A percentile compares a stretch with the other conserved stretches of the same genome.
Evolutionary conservation across 2,113 vertebrate genomes (phyloP).

Genomic region (Hiodon tergisus): DNA sequence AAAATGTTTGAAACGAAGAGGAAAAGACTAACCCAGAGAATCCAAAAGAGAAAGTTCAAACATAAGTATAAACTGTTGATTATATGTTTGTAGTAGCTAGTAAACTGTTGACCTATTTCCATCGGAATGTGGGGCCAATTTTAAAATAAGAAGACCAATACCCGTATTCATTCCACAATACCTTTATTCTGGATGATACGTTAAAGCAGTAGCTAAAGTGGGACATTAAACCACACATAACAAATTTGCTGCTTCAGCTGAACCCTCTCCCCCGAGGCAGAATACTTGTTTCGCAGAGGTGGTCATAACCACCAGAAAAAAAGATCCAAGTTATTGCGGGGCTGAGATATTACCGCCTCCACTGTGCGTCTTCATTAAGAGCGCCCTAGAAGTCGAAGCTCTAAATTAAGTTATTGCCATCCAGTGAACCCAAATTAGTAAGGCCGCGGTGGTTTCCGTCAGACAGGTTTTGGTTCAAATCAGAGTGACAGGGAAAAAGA

Average conservation of each 20-base stretch:
- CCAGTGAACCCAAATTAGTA: slow-evolving; percentile 67
- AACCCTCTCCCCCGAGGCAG: slow-evolving; percentile 59
- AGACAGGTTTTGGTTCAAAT: slow-evolving; percentile 30
- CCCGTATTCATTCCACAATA: background rate
- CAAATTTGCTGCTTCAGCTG: slow-evolving; percentile 67
- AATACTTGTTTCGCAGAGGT: slow-evolving; percentile 52
- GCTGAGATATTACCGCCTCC: slow-evolving; percentile 50
- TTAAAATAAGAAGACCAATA: background rate
- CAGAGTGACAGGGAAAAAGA: slow-evolving; percentile 53
- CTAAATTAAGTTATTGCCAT: slow-evolving; percentile 71
- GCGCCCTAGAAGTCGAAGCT: slow-evolving; percentile 55
- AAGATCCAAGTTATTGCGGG: slow-evolving; percentile 56
- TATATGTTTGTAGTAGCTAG: background rate
- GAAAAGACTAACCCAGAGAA: no score
- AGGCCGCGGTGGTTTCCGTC: slow-evolving; percentile 39
- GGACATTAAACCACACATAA: slow-evolving; percentile 68
- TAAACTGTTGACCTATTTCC: background rate
- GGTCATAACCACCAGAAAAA: slow-evolving; percentile 40
- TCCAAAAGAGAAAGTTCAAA: no score
- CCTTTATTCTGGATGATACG: slow-evolving; percentile 10
- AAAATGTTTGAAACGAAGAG: no score
- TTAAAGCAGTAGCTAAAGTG: slow-evolving; percentile 29
- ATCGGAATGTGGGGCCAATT: background rate
- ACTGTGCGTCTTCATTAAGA: slow-evolving; percentile 64
- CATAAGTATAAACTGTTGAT: background rate